Evolutionary conservation across 2,113 vertebrate species (phyloP), one percentile per base, ranked within the genome.

Genomic region (Pteruthius melanotis): DNA sequence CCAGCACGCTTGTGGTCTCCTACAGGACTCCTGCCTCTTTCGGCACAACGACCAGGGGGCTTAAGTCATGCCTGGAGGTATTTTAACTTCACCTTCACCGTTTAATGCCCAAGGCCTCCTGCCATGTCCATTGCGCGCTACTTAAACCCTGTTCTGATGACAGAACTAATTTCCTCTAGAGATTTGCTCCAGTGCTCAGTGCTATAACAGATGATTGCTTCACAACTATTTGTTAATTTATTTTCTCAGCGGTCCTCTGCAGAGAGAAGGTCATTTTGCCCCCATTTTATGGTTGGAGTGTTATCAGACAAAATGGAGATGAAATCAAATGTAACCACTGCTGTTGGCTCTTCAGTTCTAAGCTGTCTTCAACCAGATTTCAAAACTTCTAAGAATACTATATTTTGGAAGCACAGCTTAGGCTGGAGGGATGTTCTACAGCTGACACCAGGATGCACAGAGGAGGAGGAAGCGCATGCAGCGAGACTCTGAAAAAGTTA

Each of bases 141-240:
- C 75, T 78, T 95, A 90, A 94, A 69, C 70, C 15, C 40, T 24
- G 3, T 93, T 88, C 70, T 74, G 85, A 86, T 91, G 94, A 94
- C 79, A 65, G 40, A 90, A 71, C 66, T 69, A 26, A 94, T 96
- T 96, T 97, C 90, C 87, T 82, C 61, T 56, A 64, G 85, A 79
- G 74, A 84, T 72, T 79, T 85, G 49, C 70, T 90, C 33, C 28
- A 82, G 44, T 71, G 80, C 60, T 74, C 54, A 13, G 39, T n/a
- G n/a, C 54, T 81, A 37, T 47, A 79, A 83, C 50, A 93, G 78
- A 78, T 3, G 4, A 85, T 83, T 60, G n/a, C 65, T 61, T 91
- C 9, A 11, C 61, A 64, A 53, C 35, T 76, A 40, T 59, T 68
- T 70, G 84, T 96, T 77, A 87, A 39, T 71, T 78, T 71, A 40